Percentiles rank a stretch among this genome's conserved stretches.
Evolutionary conservation across 2,797 vertebrate species (phyloP).

Genomic region (Pangasius krempfi): DNA sequence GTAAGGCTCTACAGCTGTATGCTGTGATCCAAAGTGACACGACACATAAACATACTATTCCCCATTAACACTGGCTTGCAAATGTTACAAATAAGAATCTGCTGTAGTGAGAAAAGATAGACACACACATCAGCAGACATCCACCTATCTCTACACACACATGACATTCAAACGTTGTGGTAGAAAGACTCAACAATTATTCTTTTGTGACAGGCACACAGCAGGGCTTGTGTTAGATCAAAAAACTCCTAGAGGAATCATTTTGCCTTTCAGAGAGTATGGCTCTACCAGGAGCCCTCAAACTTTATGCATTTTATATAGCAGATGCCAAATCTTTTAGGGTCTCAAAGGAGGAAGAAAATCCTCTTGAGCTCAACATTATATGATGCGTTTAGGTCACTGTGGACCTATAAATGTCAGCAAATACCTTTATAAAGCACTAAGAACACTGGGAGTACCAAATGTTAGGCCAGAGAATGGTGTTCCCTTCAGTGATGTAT

Average conservation of each 20-base stretch:
- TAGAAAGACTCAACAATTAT: constrained; percentile 6
- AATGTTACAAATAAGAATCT: not conserved
- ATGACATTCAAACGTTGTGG: not conserved
- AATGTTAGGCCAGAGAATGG: not conserved
- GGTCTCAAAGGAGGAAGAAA: constrained; percentile 45
- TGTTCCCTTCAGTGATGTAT: not conserved
- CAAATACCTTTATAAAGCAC: constrained; percentile 53
- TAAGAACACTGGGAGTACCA: constrained; percentile 21
- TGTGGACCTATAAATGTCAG: constrained; percentile 66
- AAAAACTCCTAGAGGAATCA: constrained; percentile 31
- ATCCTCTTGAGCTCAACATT: constrained; percentile 55
- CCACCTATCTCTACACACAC: not conserved
- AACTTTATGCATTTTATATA: constrained; percentile 30
- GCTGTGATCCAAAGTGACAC: constrained; percentile 38
- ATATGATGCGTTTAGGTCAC: constrained; percentile 56
- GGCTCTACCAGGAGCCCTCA: constrained; percentile 40
- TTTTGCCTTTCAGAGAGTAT: constrained; percentile 43
- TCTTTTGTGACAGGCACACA: constrained; percentile 13
- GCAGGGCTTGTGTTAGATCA: constrained; percentile 30
- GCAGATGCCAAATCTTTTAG: constrained; percentile 54
- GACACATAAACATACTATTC: constrained; percentile 40
- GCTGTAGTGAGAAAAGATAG: constrained; percentile 4
- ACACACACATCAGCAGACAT: not conserved
- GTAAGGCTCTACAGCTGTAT: constrained; percentile 9
- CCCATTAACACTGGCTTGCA: constrained; percentile 39